These are phyloP conservation scores for Lycaena phlaeas DNA, from an alignment of 2,888 invertebrate genomes.

Conservation along the genomic window DNA sequence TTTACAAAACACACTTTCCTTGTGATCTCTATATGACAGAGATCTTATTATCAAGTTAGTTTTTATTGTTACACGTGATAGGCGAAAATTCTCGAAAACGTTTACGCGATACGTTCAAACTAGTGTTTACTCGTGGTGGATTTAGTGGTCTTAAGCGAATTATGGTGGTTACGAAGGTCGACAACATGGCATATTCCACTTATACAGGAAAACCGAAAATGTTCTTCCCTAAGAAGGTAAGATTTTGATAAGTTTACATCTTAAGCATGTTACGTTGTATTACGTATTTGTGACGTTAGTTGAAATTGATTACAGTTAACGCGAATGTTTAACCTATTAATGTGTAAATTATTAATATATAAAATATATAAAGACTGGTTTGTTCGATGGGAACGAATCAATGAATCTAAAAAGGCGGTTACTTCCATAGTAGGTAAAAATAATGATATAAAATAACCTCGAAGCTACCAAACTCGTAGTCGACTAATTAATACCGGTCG, in stretches of 20 bases:
- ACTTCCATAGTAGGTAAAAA: constrained; percentile 22
- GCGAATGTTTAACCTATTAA: no score
- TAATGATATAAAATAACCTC: constrained; percentile 21
- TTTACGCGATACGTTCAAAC: constrained; percentile 34
- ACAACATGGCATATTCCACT: constrained; percentile 67
- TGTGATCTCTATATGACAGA: constrained; percentile 34
- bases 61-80: constrained; percentile 42
- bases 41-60: constrained; percentile 36
- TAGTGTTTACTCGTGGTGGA: constrained; percentile 46
- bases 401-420: constrained; percentile 10
- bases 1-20: constrained; percentile 53
- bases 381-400: background rate
- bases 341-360: background rate
- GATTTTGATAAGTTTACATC: constrained; percentile 19
- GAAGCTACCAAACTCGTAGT: constrained; percentile 12
- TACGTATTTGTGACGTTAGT: no score
- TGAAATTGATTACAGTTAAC: no score
- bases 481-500: constrained; percentile 15
- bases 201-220: constrained; percentile 69
- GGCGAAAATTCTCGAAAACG: constrained; percentile 61
- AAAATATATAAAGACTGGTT: background rate
- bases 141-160: constrained; percentile 52
- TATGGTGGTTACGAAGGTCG: constrained; percentile 68
- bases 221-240: constrained; percentile 69
- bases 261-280: background rate